Base-by-base conservation (phyloP, 92 coral and sea anemone genomes). In the Zoanthus solanderi region DNA sequence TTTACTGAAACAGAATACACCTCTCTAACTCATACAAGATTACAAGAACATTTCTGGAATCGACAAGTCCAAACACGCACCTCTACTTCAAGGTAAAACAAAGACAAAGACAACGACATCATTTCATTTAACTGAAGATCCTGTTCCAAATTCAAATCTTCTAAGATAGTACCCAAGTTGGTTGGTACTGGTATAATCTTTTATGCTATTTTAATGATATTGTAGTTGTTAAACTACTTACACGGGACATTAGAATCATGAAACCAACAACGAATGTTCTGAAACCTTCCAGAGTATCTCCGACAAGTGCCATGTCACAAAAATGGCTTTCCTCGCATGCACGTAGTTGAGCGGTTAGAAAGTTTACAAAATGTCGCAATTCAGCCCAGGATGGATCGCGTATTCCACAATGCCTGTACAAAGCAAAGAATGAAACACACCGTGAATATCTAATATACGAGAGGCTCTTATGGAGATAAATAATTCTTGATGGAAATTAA, bases 331-430 rank as follows among this genome's bases (percentile, higher is more conserved):
- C 92, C 75, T 96, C 98, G 66, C 96, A 96, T 72, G 94, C 92
- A 0, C 87, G 91, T 37, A 96, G 92, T 93, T 96, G 98, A n/a
- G 91, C 46, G 94, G 93, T 94, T 11, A 96, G 91, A 63, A 96
- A 96, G 84, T 88, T 90, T 32, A 96, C 94, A 79, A 96, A 96
- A 80, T 94, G 95, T 5, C 92, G 91, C 29, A 96, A 85, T 73
- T 96, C 98, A 14, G 98, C 94, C 98, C 98, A 96, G 67, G 98
- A 93, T 10, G 98, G 98, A 56, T 96, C 96, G 37, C 52, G 79
- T 6, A 96, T 88, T 28, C 98, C 98, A 91, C 98, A 96, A 67
- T 96, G 88, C 74, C 98, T 95, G 73, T 16, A 30, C 23, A 7
- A 57, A 18, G 57, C 13, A 23, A 28, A 5, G 0, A 50, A 50